phyloP scores from a whole-genome alignment of 2,113 vertebrate species.

The Eurypyga helias region DNA sequence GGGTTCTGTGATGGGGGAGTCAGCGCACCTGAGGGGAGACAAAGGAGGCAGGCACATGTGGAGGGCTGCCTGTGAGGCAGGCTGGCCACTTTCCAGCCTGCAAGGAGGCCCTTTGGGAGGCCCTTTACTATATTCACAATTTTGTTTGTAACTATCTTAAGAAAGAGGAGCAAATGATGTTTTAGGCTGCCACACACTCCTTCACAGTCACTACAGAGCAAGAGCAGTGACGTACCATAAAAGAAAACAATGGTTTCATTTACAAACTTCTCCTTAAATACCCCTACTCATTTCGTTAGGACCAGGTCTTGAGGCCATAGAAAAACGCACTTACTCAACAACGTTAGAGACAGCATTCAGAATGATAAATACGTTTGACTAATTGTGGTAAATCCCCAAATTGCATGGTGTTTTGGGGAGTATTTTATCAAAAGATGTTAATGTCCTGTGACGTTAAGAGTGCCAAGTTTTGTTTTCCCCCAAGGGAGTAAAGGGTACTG shows the following conservation, averaged over 20 bases:
- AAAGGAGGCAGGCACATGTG: no score
- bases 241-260: background rate
- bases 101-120: no score
- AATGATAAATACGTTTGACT: background rate
- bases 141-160: background rate
- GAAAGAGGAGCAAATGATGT: background rate
- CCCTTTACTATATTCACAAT: background rate
- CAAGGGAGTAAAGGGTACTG: background rate
- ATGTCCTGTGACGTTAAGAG: background rate
- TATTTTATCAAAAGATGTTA: background rate
- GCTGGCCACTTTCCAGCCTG: no score
- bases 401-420: background rate
- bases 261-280: background rate
- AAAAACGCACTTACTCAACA: background rate
- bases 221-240: background rate
- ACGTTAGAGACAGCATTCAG: background rate
- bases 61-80: no score
- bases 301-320: background rate
- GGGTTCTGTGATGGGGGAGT: no score
- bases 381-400: background rate
- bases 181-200: background rate
- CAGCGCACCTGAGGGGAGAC: no score
- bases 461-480: background rate
- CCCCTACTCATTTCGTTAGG: background rate
- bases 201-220: background rate